Conservation (phyloP, 2,888 invertebrate genomes). For the Synergus umbraculus region DNA sequence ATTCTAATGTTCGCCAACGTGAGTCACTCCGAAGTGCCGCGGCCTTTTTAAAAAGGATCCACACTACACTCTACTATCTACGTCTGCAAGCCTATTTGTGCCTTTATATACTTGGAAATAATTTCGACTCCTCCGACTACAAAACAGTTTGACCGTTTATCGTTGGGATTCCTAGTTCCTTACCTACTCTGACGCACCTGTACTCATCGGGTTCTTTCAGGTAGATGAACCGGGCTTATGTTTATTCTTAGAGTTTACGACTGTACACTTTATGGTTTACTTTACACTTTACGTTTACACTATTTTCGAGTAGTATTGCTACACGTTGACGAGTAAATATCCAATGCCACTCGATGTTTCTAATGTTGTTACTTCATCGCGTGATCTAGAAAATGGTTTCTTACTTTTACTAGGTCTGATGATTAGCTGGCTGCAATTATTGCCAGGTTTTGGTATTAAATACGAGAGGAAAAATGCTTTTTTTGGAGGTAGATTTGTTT, state of each 20-base stretch:
- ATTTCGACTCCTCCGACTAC: not conserved
- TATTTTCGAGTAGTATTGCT: not conserved
- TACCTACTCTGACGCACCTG: not conserved
- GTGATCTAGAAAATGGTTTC: conserved; percentile 32
- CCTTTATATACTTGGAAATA: conserved; percentile 7
- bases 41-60: not conserved
- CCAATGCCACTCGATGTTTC: not conserved
- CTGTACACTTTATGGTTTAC: not conserved
- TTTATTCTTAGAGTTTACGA: not conserved
- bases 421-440: conserved; percentile 1
- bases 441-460: conserved; percentile 2
- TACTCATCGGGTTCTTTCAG: conserved; percentile 2
- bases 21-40: conserved; percentile 2
- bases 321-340: conserved; percentile 26
- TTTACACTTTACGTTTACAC: not conserved
- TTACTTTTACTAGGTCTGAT: conserved; percentile 10
- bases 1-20: conserved; percentile 3
- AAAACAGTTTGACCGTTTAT: not conserved
- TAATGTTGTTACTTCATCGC: conserved; percentile 10
- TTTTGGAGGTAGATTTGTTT: not conserved
- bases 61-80: not conserved
- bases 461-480: not conserved
- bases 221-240: not conserved
- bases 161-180: not conserved
- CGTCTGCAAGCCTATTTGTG: not conserved